Evolutionary conservation across 2,113 vertebrate genomes (phyloP), one percentile per base, ranked within the genome.

Genomic region (Myrmecobius fasciatus): DNA sequence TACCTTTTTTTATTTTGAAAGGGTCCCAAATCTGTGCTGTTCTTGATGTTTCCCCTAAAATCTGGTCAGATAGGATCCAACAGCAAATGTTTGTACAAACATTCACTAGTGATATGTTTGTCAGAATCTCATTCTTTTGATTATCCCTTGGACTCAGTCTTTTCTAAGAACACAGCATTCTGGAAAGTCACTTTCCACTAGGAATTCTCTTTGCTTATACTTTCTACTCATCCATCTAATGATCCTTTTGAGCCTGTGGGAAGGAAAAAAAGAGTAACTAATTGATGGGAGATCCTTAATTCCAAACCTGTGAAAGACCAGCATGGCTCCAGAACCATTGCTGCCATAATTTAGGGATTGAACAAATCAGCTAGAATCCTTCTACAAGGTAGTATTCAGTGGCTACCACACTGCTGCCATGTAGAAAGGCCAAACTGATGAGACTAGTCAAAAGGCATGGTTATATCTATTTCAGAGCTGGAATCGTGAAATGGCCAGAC

Each of bases 281-380:
- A 22, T 43, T 83, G n/a, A 43, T 83, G 67, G 1, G 67, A 43
- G n/a, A 20, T 24, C 7, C 67, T 83, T 83, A 43, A 83, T 83
- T 83, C 67, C n/a, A 83, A 22, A 43, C 20, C 17, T 7, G 20
- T 43, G n/a, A 83, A n/a, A 83, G 67, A 43, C 5, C n/a, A 43
- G n/a, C 20, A 83, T 83, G n/a, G 20, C 43, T 83, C 67, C n/a
- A 43, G 31, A 52, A 91, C 36, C 92, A 94, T 89, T 96, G 94
- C 26, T 91, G 91, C 1, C 75, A 14, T 53, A 51, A 94, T 28
- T 93, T 97, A 8, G 67, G 20, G 53, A 60, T 91, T 96, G 51
- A 96, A 97, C 92, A 22, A 95, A 96, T 92, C 3, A 93, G n/a
- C 93, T 92, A 93, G 96, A 92, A 96, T 96, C 6, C 91, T 96